A percentile compares a stretch with the other conserved stretches of the same genome.
Conservation (phyloP, 2,113 vertebrate genomes). For the Phalacrocorax carbo region DNA sequence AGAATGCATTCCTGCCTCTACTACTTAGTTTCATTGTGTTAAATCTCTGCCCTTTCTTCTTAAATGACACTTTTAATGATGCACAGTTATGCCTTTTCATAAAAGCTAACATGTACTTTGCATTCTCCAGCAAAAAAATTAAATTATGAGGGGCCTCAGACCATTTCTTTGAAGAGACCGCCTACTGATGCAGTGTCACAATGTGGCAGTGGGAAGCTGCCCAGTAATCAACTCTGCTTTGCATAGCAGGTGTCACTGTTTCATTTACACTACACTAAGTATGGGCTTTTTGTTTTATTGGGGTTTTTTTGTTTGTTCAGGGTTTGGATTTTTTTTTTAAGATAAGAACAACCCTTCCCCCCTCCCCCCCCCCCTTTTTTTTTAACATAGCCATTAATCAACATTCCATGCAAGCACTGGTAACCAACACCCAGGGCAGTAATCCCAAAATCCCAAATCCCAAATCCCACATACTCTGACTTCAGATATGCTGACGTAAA, state of each 20-base stretch:
- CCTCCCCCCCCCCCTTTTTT: fast-evolving
- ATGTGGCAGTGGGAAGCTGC: neutral
- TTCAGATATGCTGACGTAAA: neutral
- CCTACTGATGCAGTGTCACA: neutral
- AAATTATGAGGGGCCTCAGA: too few relatives aligned
- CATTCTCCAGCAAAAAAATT: neutral
- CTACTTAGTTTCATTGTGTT: neutral
- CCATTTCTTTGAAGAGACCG: neutral
- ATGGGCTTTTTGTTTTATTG: neutral
- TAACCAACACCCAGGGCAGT: neutral
- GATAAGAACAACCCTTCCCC: neutral
- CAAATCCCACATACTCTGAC: too few relatives aligned
- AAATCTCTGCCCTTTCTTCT: neutral
- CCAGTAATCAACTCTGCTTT: neutral
- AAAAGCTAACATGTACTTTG: neutral
- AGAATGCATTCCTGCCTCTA: neutral
- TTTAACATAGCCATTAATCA: neutral
- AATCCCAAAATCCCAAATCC: too few relatives aligned
- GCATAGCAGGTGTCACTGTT: neutral
- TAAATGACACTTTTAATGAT: neutral
- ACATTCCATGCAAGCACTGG: neutral
- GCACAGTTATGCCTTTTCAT: neutral
- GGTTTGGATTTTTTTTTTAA: neutral
- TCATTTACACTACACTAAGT: neutral
- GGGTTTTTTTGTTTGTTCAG: neutral